These are phyloP conservation scores for Podabrus alpinus DNA, from an alignment of 2,888 invertebrate genomes.

Conservation along the genomic window DNA sequence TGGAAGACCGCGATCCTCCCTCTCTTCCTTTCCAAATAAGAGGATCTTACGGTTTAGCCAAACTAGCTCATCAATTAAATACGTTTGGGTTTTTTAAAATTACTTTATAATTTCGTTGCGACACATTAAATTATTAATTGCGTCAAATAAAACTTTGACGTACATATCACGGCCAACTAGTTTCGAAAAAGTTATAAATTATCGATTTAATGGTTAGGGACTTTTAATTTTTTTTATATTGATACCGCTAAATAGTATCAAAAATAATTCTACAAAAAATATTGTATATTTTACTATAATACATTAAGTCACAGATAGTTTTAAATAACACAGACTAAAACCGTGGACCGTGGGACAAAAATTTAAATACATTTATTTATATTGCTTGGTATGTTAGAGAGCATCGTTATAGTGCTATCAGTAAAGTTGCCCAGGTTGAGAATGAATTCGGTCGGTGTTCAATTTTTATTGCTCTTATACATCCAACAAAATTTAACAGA, in stretches of 20 bases:
- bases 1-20: neutral
- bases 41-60: neutral
- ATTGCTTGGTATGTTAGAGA: conserved; percentile 47
- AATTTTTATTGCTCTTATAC: conserved; percentile 29
- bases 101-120: neutral
- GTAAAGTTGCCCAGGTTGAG: conserved; percentile 40
- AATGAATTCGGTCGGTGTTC: conserved; percentile 29
- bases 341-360: conserved; percentile 52
- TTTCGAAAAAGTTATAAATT: neutral
- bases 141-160: neutral
- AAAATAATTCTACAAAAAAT: neutral
- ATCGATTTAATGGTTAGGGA: neutral
- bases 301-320: conserved; percentile 41
- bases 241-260: neutral
- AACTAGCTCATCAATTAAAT: neutral
- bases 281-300: conserved; percentile 30
- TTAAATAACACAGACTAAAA: conserved; percentile 42
- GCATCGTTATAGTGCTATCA: conserved; percentile 47
- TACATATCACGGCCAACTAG: neutral
- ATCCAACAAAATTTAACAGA: conserved; percentile 32
- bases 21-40: too few species aligned
- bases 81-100: neutral
- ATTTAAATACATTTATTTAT: conserved; percentile 46
- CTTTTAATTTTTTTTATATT: neutral
- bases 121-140: neutral